Evolutionary conservation across 2,888 invertebrate genomes (phyloP), one percentile per base, ranked within the genome.

Genomic region (Anorthoa munda): DNA sequence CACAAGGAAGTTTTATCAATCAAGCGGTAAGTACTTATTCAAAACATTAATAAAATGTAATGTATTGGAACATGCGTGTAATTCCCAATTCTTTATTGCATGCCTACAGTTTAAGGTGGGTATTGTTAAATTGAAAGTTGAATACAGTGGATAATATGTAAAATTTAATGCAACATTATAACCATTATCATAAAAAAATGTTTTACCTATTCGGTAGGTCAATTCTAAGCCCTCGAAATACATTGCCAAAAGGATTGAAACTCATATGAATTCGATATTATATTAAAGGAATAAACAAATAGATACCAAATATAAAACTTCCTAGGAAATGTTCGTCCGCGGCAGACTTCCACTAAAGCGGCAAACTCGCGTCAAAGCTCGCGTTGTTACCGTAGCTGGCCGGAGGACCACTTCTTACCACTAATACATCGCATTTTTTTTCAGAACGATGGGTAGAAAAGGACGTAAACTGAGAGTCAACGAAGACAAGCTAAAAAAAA

Each of bases 231-330:
- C 71, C 71, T 72, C 71, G 64, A 72, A 72, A 72, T 72, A 72
- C 71, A 72, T 72, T 72, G 69, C 69, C 69, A 70, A 70, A 70
- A 70, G 71, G 64, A 65, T 51, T 69, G 64, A 73, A 73, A 73
- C 73, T 73, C 73, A 73, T 73, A 73, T 73, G 73, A 73, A 73
- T 73, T 73, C 73, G 73, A 73, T 73, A 73, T 73, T 73, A 73
- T 73, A 73, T 73, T 73, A 73, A 73, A 73, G 73, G 73, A 73
- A 73, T 73, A 73, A 73, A 73, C 73, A 73, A 73, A 73, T 73
- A 73, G 72, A 73, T 73, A 67, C 73, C 73, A 73, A 73, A 73
- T 73, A 73, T 73, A 72, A 72, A 72, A 70, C 70, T 70, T 70
- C 70, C 70, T 70, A 70, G 63, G 72, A 72, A 72, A 72, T 72